Evolutionary conservation across 23 tunicate species (phyloP), one percentile per base, ranked within the genome.

Genomic region (Diplosoma virens): DNA sequence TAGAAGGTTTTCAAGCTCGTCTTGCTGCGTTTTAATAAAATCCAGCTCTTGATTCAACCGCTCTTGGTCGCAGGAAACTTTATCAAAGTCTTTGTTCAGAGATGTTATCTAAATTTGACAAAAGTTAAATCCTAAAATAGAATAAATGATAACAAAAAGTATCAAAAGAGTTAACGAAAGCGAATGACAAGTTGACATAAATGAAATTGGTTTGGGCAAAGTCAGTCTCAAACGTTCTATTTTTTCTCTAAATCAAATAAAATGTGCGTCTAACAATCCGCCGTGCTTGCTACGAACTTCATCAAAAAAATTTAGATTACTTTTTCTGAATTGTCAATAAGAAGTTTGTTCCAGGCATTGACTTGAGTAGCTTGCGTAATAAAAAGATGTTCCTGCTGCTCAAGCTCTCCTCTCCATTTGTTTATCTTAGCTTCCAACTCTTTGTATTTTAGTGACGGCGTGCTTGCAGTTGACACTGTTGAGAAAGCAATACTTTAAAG

Each of bases 361-460:
- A 92, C 97, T 33, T 92, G 97, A 17, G 97, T 92, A 26, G 97
- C 97, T 76, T 92, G 97, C 3, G 79, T 78, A 3, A 92, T 60
- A 32, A 92, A 92, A 4, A 92, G 59, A 30, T 81, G 90, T 48
- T 92, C 97, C 50, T 92, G 97, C 52, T 85, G 91, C 47, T 92
- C 92, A 32, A 92, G 68, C 48, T 92, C 97, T 18, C 66, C 27
- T 22, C 69, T 92, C 97, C 97, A 92, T 29, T 89, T 84, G 87
- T 92, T 92, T 26, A 92, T 88, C 37, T 68, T 85, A 30, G 79
- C 58, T 48, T 92, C 97, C 58, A 92, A 73, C 22, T 92, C 97
- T 37, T 84, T 82, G 75, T 81, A 92, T 59, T 75, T 80, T 46
- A 90, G 55, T 4, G 89, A 34, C 0, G 83, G 74, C 28, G 83